Base-by-base conservation (phyloP, 2,797 vertebrate species). In the Lepilemur ruficaudatus region DNA sequence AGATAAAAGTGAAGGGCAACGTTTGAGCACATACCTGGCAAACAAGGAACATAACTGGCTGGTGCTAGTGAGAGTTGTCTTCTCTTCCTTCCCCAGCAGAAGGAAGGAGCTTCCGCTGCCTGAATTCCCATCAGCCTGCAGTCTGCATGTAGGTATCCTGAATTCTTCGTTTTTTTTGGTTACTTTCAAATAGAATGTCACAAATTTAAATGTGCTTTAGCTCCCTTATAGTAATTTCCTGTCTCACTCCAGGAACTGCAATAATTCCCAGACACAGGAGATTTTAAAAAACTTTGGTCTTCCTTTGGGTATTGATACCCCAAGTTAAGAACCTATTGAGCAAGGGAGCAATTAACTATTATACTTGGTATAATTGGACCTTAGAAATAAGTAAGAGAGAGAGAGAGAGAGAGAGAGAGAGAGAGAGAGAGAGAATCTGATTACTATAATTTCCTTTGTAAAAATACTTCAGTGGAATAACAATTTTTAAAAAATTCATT, bases 261-360 rank as follows among this genome's bases (percentile, higher is more conserved):
- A 50, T 70, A 65, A 63, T 65, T 91, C 1, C 15, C 12, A 81
- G 50, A 84, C 5, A 81, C 4, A 30, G 11, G 59, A 52, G n/a
- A 85, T 73, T 94, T 92, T 82, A 91, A 79, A 76, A 85, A 78
- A 78, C 8, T 9, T 70, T 70, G 35, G 28, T 69, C 2, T 73
- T 91, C 94, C 94, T 92, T 76, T 92, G 93, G 85, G 85, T 63
- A n/a, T 84, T 92, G 88, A 43, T 94, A n/a, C 55, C 32, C 17
- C 18, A 80, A n/a, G 59, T 65, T 43, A 55, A 14, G 5, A 12
- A 38, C 1, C 18, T 72, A 57, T 5, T 89, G 28, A 81, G 18
- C 23, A 85, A 81, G 3, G 1, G 20, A 61, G 1, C 8, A 69
- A 73, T 85, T 91, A 92, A 80, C 11, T 57, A 25, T 23, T 59